Conservation (phyloP, 2,113 vertebrate genomes). For the Tragelaphus imberbis region DNA sequence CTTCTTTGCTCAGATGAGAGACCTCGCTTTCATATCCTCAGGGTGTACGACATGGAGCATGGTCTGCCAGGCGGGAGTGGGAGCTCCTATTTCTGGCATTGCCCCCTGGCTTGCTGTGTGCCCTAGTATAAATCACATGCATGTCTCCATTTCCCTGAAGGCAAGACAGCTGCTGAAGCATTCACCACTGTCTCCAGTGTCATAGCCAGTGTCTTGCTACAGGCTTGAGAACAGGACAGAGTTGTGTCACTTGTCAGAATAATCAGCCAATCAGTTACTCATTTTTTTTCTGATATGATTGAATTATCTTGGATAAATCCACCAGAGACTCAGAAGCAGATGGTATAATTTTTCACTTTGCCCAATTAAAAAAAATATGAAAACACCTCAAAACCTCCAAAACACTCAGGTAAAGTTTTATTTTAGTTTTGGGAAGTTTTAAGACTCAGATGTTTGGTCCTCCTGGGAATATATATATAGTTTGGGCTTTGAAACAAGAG, state of each 20-base stretch:
- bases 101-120: constrained; percentile 20
- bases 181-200: constrained; percentile 7
- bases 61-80: not conserved
- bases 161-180: constrained; percentile 29
- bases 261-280: not conserved
- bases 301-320: not conserved
- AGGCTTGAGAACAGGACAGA: constrained; percentile 28
- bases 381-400: not conserved
- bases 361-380: not conserved
- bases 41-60: not conserved
- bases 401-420: not conserved
- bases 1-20: not conserved
- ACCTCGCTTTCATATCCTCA: not conserved
- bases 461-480: not conserved
- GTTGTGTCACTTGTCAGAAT: constrained; percentile 43
- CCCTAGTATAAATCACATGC: constrained; percentile 33
- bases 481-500: not conserved
- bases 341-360: constrained; percentile 22
- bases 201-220: constrained; percentile 34
- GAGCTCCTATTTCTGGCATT: constrained; percentile 24
- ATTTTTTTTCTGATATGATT: constrained; percentile 33
- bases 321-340: constrained; percentile 34
- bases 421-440: not conserved
- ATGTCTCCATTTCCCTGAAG: not conserved
- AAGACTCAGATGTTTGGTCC: not conserved